Evolutionary conservation across 2,888 invertebrate genomes (phyloP).

Genomic region (Didymodactylos carnosus): DNA sequence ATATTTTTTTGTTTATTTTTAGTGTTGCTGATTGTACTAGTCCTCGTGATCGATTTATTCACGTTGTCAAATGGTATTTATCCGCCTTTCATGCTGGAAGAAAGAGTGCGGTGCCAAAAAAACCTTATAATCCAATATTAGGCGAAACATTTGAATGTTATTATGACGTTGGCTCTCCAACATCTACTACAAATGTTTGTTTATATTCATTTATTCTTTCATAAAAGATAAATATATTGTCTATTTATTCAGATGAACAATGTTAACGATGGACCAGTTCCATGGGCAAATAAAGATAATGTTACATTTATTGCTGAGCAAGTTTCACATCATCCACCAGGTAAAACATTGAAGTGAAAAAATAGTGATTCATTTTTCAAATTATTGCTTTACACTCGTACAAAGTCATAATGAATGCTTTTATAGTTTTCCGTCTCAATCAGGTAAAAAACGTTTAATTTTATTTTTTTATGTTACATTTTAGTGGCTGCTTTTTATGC

Average conservation of each 20-base stretch:
- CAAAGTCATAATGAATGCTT: neutral
- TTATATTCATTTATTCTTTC: neutral
- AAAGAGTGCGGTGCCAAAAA: constrained; percentile 86
- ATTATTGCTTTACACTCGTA: too few relatives aligned
- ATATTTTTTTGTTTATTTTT: constrained; percentile 24
- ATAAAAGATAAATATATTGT: neutral
- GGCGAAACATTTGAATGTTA: constrained; percentile 66
- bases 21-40: constrained; percentile 72
- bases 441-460: too few relatives aligned
- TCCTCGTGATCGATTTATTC: constrained; percentile 71
- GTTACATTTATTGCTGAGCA: constrained; percentile 88
- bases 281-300: constrained; percentile 69
- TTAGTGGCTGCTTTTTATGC: constrained; percentile 93
- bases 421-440: neutral
- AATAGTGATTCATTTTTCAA: too few relatives aligned
- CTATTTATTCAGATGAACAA: neutral
- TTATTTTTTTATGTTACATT: neutral
- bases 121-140: constrained; percentile 91
- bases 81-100: constrained; percentile 95
- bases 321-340: constrained; percentile 95
- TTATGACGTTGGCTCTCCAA: constrained; percentile 24
- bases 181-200: neutral
- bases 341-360: constrained; percentile 36
- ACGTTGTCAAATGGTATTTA: constrained; percentile 45
- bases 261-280: constrained; percentile 56